Conservation (phyloP, 2,797 vertebrate species). For the Rhinichthys osculus region DNA sequence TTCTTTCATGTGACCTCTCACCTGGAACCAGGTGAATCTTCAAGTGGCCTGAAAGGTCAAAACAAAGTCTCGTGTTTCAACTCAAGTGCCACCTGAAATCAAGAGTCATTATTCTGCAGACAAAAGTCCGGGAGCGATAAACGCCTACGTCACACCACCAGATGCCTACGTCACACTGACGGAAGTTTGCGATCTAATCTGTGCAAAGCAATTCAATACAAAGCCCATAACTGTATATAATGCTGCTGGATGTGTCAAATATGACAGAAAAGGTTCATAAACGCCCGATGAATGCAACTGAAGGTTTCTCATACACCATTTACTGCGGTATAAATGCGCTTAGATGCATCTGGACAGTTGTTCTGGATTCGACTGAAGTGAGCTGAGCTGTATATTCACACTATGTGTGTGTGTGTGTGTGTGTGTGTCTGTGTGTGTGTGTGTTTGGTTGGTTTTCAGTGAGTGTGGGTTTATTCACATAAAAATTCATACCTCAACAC, state of each 20-base stretch:
- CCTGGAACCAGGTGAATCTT: constrained; percentile 48
- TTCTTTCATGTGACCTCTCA: constrained; percentile 21
- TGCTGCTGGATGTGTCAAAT: constrained; percentile 38
- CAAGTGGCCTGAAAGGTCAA: constrained; percentile 33
- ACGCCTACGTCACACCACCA: neutral
- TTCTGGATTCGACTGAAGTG: constrained; percentile 48
- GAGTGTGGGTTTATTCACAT: constrained; percentile 55
- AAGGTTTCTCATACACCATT: constrained; percentile 23
- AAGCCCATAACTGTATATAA: constrained; percentile 25
- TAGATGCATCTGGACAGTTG: constrained; percentile 30
- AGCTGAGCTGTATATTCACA: constrained; percentile 57
- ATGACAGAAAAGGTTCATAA: constrained; percentile 17
- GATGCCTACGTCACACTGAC: neutral
- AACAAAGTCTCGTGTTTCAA: constrained; percentile 36
- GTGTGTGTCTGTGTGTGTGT: constrained; percentile 39
- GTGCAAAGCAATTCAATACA: constrained; percentile 1
- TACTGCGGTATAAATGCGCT: constrained; percentile 36
- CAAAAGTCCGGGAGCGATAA: constrained; percentile 17
- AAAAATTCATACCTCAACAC: constrained; percentile 61
- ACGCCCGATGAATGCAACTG: neutral
- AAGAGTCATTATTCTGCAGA: constrained; percentile 33
- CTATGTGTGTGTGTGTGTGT: constrained; percentile 62
- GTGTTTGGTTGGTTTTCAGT: constrained; percentile 40
- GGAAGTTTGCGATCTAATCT: neutral
- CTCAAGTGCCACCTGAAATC: constrained; percentile 42